phyloP scores from a whole-genome alignment of 2,888 invertebrate genomes.

The Nymphalis c-album region DNA sequence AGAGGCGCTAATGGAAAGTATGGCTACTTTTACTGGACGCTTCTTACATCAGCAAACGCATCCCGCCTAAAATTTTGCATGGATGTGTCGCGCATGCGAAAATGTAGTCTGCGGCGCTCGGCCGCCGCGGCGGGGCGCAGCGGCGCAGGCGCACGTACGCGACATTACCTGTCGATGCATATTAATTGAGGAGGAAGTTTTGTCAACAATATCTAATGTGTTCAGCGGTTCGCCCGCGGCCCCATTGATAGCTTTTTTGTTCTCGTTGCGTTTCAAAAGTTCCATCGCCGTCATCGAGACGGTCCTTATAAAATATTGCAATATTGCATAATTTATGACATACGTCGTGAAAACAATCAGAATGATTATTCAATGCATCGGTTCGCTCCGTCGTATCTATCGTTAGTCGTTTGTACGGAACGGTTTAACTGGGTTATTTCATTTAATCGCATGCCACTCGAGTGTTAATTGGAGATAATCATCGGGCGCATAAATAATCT shows the following conservation, averaged over 20 bases:
- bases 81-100: slow-evolving; percentile 78
- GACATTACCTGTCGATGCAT: slow-evolving; percentile 78
- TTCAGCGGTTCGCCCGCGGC: slow-evolving; percentile 69
- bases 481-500: slow-evolving; percentile 63
- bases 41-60: slow-evolving; percentile 72
- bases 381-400: slow-evolving; percentile 56
- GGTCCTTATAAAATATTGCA: slow-evolving; percentile 67
- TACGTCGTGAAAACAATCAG: slow-evolving; percentile 58
- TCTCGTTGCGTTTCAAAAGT: slow-evolving; percentile 60
- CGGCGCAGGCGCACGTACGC: slow-evolving; percentile 70
- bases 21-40: slow-evolving; percentile 65
- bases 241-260: slow-evolving; percentile 74
- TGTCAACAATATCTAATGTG: slow-evolving; percentile 81
- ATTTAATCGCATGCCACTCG: slow-evolving; percentile 67
- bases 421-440: slow-evolving; percentile 76
- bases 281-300: slow-evolving; percentile 57
- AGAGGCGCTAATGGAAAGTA: slow-evolving; percentile 67
- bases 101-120: slow-evolving; percentile 53
- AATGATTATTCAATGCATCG: slow-evolving; percentile 55
- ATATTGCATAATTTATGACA: slow-evolving; percentile 70
- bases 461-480: slow-evolving; percentile 76
- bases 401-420: slow-evolving; percentile 45
- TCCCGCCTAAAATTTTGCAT: slow-evolving; percentile 81
- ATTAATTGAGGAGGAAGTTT: slow-evolving; percentile 80
- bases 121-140: slow-evolving; percentile 46